A percentile compares a stretch with the other conserved stretches of the same genome.
phyloP scores from a whole-genome alignment of 2,888 invertebrate genomes.

The Argyra leucocephala region DNA sequence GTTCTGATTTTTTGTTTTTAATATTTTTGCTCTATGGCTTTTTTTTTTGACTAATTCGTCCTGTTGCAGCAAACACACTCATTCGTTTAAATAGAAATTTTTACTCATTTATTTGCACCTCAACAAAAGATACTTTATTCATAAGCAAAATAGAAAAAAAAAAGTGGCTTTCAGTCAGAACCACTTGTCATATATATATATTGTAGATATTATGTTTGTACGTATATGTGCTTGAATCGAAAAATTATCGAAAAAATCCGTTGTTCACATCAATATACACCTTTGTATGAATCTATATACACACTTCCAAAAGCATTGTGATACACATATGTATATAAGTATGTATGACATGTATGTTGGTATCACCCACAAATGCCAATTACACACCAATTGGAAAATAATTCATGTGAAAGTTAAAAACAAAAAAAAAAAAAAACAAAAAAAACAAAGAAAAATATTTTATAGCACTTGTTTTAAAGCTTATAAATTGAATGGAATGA shows the following conservation, averaged over 20 bases:
- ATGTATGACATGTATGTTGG: not conserved
- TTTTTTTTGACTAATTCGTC: not conserved
- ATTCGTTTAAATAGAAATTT: not conserved
- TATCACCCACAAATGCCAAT: constrained; percentile 21
- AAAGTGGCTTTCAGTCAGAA: no score
- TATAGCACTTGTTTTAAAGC: not conserved
- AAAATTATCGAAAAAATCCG: no score
- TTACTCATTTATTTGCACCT: not conserved
- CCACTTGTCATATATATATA: no score
- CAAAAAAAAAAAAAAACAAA: not conserved
- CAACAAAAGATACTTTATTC: not conserved
- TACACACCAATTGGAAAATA: constrained; percentile 22
- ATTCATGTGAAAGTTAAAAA: constrained; percentile 19
- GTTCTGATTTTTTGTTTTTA: no score
- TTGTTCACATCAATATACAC: no score
- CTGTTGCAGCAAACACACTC: not conserved
- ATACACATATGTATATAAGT: not conserved
- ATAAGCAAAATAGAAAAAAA: no score
- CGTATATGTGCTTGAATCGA: no score
- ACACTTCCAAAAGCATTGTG: not conserved
- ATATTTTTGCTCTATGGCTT: not conserved
- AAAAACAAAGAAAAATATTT: constrained; percentile 9
- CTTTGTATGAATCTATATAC: not conserved
- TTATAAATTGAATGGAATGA: not conserved
- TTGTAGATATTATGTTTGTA: no score